These are phyloP conservation scores for Catamblyrhynchus diadema DNA, from an alignment of 2,797 vertebrate genomes.

Conservation along the genomic window DNA sequence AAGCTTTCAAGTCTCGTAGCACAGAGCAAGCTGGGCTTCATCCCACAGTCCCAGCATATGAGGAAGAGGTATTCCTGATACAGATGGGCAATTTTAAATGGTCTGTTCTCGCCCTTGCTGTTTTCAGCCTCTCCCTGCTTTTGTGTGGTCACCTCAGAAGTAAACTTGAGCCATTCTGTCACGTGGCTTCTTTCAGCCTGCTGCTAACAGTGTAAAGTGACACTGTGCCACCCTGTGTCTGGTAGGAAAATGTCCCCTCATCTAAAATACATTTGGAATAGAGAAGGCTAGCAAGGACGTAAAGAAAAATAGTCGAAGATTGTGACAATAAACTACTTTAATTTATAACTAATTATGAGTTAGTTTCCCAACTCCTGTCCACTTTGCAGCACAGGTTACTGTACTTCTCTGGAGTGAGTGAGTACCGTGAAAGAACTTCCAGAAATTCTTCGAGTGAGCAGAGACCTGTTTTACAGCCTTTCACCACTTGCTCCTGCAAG, in stretches of 20 bases:
- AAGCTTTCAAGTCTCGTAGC: not conserved
- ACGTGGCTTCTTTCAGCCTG: not conserved
- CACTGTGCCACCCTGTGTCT: constrained; percentile 28
- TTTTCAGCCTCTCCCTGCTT: not conserved
- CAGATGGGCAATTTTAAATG: not conserved
- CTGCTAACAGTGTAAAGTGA: not conserved
- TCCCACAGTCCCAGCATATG: not conserved
- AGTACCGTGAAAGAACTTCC: constrained; percentile 75
- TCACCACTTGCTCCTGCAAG: constrained; percentile 84
- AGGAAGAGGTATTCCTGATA: not conserved
- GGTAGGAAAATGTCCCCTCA: not conserved
- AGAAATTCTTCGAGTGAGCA: constrained; percentile 91
- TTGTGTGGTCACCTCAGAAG: not conserved
- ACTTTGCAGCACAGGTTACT: constrained; percentile 71
- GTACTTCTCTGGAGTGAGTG: constrained; percentile 79
- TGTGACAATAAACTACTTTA: not conserved
- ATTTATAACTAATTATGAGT: not conserved
- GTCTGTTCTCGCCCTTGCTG: not conserved
- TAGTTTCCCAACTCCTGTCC: not conserved
- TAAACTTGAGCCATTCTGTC: not conserved
- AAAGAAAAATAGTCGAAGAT: not conserved
- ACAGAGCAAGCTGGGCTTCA: not conserved
- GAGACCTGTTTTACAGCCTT: constrained; percentile 84
- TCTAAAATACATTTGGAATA: not conserved
- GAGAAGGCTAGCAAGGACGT: not conserved